Percentiles rank a stretch among this genome's conserved stretches.
These are phyloP conservation scores for Heterocephalus glaber DNA, from an alignment of 2,113 vertebrate genomes.

Conservation along the genomic window DNA sequence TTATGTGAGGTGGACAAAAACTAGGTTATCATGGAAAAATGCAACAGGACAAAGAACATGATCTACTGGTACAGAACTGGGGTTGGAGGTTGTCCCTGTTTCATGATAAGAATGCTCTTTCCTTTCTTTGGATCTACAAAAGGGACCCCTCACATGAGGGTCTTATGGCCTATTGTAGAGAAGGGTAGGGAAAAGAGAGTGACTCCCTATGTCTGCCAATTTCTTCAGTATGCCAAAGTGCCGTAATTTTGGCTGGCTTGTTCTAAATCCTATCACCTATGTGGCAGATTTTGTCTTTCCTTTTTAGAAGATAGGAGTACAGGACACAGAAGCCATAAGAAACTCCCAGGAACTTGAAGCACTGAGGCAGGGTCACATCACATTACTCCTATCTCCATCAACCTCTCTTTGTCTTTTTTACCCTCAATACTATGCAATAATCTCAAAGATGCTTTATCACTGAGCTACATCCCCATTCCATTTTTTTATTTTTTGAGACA, in stretches of 20 bases:
- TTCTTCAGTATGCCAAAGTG: background rate
- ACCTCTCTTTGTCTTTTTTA: background rate
- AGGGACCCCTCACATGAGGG: background rate
- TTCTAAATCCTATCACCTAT: background rate
- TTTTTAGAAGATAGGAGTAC: background rate
- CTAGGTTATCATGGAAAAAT: background rate
- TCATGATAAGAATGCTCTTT: background rate
- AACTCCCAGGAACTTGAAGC: background rate
- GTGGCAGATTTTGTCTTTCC: constrained; percentile 16
- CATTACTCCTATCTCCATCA: background rate
- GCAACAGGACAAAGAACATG: background rate
- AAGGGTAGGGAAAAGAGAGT: background rate
- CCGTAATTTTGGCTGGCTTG: background rate
- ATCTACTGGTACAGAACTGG: background rate
- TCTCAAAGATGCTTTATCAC: background rate
- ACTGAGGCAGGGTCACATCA: background rate
- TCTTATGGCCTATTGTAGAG: background rate
- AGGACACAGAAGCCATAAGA: constrained; percentile 12
- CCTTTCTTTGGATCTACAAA: background rate
- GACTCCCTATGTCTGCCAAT: background rate
- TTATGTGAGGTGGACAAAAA: background rate
- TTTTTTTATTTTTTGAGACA: background rate
- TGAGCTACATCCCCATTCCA: background rate
- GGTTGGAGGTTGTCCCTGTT: background rate
- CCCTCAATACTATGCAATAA: background rate